Conservation (phyloP, 2,888 invertebrate genomes). For the Bembecia ichneumoniformis region DNA sequence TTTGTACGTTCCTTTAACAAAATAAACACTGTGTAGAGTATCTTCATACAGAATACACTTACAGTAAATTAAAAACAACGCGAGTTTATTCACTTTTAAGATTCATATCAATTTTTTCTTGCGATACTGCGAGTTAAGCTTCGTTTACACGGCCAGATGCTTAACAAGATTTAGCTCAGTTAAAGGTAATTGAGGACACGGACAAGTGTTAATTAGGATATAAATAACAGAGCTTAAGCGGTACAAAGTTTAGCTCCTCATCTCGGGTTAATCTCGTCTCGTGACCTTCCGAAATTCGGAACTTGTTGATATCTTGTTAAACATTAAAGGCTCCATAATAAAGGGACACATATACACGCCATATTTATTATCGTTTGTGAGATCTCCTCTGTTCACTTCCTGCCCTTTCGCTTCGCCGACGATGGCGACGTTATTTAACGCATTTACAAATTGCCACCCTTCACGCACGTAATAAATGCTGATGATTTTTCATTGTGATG, state of each 20-base stretch:
- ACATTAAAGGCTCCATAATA: conserved; percentile 5
- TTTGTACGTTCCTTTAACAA: too few species aligned
- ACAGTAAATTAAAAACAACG: not conserved
- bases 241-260: not conserved
- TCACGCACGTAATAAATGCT: conserved; percentile 16
- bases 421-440: conserved; percentile 21
- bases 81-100: not conserved
- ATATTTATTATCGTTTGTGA: conserved; percentile 11
- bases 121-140: not conserved
- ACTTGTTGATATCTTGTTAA: conserved; percentile 6
- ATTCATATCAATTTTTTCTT: not conserved
- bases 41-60: too few species aligned
- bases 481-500: conserved; percentile 20
- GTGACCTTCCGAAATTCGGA: not conserved
- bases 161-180: not conserved
- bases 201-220: not conserved
- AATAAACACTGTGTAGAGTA: too few species aligned
- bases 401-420: conserved; percentile 10
- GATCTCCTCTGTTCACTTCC: conserved; percentile 12
- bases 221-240: not conserved
- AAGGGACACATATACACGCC: conserved; percentile 4
- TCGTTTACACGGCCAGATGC: not conserved
- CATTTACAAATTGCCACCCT: conserved; percentile 26
- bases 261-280: not conserved
- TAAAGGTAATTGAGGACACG: not conserved